These are phyloP conservation scores for Centrocercus urophasianus DNA, from an alignment of 2,113 vertebrate genomes.

Conservation along the genomic window DNA sequence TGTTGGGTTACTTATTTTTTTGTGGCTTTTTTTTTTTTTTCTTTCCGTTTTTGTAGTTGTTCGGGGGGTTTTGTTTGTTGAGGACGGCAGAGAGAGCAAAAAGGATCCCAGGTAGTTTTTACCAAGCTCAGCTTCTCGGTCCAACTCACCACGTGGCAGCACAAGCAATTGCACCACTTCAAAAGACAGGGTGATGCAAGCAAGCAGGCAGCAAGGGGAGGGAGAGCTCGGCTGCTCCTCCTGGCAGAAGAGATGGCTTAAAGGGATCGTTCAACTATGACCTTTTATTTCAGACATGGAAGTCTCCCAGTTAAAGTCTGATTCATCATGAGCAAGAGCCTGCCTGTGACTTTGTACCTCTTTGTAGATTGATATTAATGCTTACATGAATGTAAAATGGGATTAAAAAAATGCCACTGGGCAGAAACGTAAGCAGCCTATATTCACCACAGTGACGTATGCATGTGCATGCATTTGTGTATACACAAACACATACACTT, in stretches of 20 bases:
- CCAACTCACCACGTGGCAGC: neutral
- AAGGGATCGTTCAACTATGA: neutral
- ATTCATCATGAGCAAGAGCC: neutral
- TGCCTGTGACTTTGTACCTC: neutral
- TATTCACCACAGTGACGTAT: neutral
- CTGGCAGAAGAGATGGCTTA: neutral
- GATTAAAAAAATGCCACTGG: neutral
- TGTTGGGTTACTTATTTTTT: neutral
- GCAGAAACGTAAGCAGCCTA: neutral
- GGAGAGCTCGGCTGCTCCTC: neutral
- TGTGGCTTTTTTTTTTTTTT: neutral
- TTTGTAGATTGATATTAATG: neutral
- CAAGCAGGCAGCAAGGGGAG: neutral
- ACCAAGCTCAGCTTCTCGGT: neutral
- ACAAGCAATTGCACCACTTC: neutral
- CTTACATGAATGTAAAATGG: neutral
- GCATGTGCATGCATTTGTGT: too few species aligned
- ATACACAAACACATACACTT: neutral
- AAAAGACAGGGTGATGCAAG: neutral
- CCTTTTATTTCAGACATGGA: constrained; percentile 8
- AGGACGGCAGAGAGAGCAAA: neutral
- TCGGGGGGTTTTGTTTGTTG: neutral
- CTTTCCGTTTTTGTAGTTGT: too few species aligned
- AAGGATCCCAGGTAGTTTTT: neutral
- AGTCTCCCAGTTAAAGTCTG: neutral